Base-by-base conservation (phyloP, 2,888 invertebrate species). In the Trissonchulus sp. region DNA sequence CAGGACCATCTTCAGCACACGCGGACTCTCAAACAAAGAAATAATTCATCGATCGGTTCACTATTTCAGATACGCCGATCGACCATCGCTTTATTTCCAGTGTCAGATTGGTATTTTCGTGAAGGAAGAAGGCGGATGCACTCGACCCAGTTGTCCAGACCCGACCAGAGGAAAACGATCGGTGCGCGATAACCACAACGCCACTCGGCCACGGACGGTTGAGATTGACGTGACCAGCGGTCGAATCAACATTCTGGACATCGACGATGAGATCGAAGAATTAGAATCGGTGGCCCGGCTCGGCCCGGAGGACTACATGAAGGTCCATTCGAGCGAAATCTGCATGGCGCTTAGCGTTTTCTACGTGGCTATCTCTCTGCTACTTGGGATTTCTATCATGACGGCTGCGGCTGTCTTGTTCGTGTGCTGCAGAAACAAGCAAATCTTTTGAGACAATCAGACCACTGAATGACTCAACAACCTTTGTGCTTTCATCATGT, bases 11-110 rank as follows among this genome's bases (percentile, higher is more conserved):
- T n/a, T n/a, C n/a, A n/a, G n/a, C n/a, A n/a, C n/a, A n/a, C n/a
- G n/a, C n/a, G n/a, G n/a, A n/a, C n/a, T n/a, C n/a, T n/a, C n/a
- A n/a, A n/a, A n/a, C n/a, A n/a, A n/a, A n/a, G n/a, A n/a, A n/a
- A n/a, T n/a, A n/a, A n/a, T n/a, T n/a, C n/a, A n/a, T n/a, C n/a
- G n/a, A n/a, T n/a, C n/a, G n/a, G n/a, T n/a, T n/a, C n/a, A n/a
- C n/a, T n/a, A n/a, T 65, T 65, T 65, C 31, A 65, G 68, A 34
- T 71, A 71, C 38, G 71, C 71, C 2, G 71, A 71, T 38, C 71
- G 71, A n/a, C 71, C 71, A 28, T 8, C 30, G 3, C 36, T 71
- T n/a, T 71, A 33, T 28, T 71, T 71, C 71, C 71, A 71, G 71
- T 71, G 71, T 30, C 71, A 71, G 38, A 71, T 71, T 33, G 28